Evolutionary conservation across 1,140 invertebrate species (phyloP).

Genomic region (Marisa cornuarietis): DNA sequence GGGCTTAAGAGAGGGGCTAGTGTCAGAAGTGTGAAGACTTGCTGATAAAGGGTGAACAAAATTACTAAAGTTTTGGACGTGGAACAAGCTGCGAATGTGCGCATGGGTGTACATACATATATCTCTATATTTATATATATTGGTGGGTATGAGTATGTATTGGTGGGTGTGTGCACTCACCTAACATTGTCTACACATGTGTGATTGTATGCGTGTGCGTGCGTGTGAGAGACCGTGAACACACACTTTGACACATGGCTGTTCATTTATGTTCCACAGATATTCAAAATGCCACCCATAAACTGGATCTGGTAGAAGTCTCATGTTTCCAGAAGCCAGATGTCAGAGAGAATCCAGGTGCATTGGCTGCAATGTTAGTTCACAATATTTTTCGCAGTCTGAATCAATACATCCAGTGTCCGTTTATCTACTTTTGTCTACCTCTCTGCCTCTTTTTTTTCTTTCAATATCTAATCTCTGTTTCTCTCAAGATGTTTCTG

Average conservation of each 20-base stretch:
- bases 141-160: background rate
- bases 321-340: background rate
- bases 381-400: background rate
- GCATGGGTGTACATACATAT: background rate
- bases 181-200: background rate
- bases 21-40: too few relatives aligned
- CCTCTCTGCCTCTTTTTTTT: background rate
- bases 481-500: too few relatives aligned
- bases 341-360: background rate
- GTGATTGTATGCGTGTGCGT: constrained; percentile 1
- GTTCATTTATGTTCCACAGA: background rate
- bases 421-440: background rate
- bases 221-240: background rate
- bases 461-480: background rate
- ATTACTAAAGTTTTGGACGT: too few relatives aligned
- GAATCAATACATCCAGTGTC: background rate
- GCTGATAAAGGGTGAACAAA: too few relatives aligned
- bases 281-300: background rate
- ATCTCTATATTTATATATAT: background rate
- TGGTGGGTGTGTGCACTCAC: too few relatives aligned
- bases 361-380: constrained; percentile 8
- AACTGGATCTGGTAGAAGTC: background rate
- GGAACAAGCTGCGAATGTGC: background rate
- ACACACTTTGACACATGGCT: background rate
- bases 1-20: too few relatives aligned